Evolutionary conservation across 1,140 invertebrate species (phyloP).

Genomic region (Rhagoletis pomonella): DNA sequence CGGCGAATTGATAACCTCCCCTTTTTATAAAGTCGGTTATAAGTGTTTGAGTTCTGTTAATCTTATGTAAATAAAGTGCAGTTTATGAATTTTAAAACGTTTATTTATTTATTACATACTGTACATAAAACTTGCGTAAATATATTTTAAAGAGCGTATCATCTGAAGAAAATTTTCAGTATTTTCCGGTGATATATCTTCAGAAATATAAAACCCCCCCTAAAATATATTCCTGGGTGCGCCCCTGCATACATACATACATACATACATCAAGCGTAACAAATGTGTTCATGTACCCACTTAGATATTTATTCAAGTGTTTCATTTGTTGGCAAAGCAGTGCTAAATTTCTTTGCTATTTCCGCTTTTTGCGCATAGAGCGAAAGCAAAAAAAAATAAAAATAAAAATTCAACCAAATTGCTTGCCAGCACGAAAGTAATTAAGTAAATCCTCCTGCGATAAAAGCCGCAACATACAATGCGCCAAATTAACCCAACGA

Average conservation of each 20-base stretch:
- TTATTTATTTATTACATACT: no score
- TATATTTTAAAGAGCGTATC: no score
- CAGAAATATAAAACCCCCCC: no score
- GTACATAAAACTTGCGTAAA: no score
- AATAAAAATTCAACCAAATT: constrained; percentile 4
- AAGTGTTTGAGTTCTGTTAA: no score
- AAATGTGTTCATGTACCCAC: not conserved
- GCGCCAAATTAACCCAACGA: constrained; percentile 34
- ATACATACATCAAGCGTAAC: not conserved
- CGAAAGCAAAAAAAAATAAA: no score
- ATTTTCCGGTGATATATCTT: no score
- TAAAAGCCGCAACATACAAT: constrained; percentile 29
- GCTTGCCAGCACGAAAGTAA: constrained; percentile 47
- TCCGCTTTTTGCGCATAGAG: not conserved
- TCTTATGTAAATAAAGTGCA: no score
- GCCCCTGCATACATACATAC: not conserved
- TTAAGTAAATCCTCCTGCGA: constrained; percentile 11
- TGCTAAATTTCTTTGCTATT: constrained; percentile 1
- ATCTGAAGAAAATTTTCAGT: no score
- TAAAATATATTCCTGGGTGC: not conserved
- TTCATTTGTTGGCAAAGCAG: constrained; percentile 30
- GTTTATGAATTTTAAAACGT: no score
- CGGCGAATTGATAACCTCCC: no score
- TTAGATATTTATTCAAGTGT: not conserved
- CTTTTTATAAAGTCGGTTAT: no score